A percentile compares a stretch with the other conserved stretches of the same genome.
Conservation (phyloP, 2,888 invertebrate genomes). For the Polydrusus pterygomalis region DNA sequence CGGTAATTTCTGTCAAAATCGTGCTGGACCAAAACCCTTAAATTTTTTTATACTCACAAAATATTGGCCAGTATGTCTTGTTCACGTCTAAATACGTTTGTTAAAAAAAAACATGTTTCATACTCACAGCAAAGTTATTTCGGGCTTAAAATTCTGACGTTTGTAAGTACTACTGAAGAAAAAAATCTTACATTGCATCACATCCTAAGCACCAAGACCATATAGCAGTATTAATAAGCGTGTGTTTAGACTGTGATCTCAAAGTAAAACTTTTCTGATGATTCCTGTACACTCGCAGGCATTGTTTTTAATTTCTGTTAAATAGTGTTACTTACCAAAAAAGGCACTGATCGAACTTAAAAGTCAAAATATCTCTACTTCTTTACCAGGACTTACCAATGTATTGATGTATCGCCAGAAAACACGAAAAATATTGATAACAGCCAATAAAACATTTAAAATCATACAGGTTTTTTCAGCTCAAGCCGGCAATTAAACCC, state of each 20-base stretch:
- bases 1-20: constrained; percentile 40
- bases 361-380: constrained; percentile 37
- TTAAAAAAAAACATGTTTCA: constrained; percentile 35
- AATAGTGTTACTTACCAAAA: constrained; percentile 48
- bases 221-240: neutral
- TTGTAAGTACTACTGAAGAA: constrained; percentile 38
- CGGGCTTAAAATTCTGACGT: constrained; percentile 31
- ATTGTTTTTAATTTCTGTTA: constrained; percentile 29
- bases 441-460: constrained; percentile 22
- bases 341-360: constrained; percentile 28
- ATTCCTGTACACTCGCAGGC: constrained; percentile 27
- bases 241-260: neutral
- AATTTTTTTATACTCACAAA: constrained; percentile 62
- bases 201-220: neutral
- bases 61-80: constrained; percentile 40
- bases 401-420: constrained; percentile 6
- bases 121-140: constrained; percentile 52
- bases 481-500: neutral
- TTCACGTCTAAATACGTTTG: constrained; percentile 31
- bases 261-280: neutral
- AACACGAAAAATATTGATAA: constrained; percentile 42
- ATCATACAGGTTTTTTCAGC: neutral
- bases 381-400: constrained; percentile 48
- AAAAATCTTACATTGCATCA: neutral
- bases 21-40: constrained; percentile 44